Base-by-base conservation (phyloP, 2,113 vertebrate species). In the Eulemur rufifrons region DNA sequence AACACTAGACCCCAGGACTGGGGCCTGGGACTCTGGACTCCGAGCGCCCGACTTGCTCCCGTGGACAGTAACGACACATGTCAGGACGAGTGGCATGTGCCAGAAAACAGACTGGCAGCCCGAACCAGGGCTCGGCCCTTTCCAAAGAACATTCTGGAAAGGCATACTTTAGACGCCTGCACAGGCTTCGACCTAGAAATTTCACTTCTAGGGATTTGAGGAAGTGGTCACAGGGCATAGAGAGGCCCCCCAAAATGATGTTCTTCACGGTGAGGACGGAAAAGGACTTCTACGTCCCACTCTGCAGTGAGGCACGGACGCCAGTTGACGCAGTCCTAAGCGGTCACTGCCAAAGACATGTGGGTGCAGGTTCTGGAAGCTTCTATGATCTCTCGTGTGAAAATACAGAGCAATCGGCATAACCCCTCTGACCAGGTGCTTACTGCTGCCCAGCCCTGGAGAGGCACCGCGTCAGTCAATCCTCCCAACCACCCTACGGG, bases 311-410 rank as follows among this genome's bases (percentile, higher is more conserved):
- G 20, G 63, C 1, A 8, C 0, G 20, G 3, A 50, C 3, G 0
- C 8, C 71, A 1, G 2, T 13, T 0, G 12, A 54, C 0, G 1
- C 66, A 3, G n/a, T 9, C 5, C 37, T 9, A 18, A 1, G n/a
- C 42, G 15, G 7, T 27, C 11, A 12, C 5, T 34, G 8, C 11
- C 37, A 73, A 25, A 0, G 32, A 52, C 34, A 8, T 0, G 2
- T 18, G 14, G n/a, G 63, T 74, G 5, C 6, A 14, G 23, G 29
- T 13, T 42, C 59, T 13, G 29, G 29, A 20, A 47, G 50, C 56
- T 5, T 59, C 37, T 20, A 3, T 11, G 47, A 18, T 7, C 34
- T 50, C 25, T 12, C 5, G 4, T 20, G 87, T 29, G 82, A 47
- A n/a, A 56, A 59, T 5, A 10, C 3, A 9, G 73, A 42, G 34